Evolutionary conservation across 2,113 vertebrate genomes (phyloP).

Genomic region (Sarotherodon lohbergeri): DNA sequence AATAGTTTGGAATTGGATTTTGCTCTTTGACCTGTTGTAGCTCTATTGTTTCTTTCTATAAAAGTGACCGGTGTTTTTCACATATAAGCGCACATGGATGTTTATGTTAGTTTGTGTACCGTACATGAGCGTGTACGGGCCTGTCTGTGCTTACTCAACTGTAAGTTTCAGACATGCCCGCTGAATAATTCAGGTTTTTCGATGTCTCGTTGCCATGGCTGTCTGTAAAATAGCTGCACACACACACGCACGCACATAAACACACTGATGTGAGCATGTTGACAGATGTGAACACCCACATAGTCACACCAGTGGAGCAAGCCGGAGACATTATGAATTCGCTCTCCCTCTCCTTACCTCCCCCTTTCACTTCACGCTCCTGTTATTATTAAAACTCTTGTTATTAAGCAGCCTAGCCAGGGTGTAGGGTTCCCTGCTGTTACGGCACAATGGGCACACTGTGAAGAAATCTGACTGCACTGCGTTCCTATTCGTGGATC

Average conservation of each 20-base stretch:
- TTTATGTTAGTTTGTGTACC: not conserved
- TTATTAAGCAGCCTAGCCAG: not conserved
- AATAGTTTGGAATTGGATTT: not conserved
- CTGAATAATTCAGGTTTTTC: slow-evolving; percentile 67
- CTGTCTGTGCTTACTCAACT: slow-evolving; percentile 55
- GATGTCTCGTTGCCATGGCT: slow-evolving; percentile 44
- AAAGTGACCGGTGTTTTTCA: not conserved
- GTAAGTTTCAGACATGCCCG: slow-evolving; percentile 65
- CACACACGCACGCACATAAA: not conserved
- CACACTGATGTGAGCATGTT: not conserved
- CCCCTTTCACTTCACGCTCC: not conserved
- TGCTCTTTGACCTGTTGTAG: not conserved
- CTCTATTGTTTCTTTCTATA: not conserved
- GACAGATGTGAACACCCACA: slow-evolving; percentile 23
- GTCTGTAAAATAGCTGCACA: slow-evolving; percentile 4
- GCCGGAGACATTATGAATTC: not conserved
- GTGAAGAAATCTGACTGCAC: not conserved
- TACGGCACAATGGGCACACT: slow-evolving; percentile 23
- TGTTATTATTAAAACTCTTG: slow-evolving; percentile 38
- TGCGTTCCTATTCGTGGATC: slow-evolving; percentile 2
- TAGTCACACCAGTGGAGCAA: not conserved
- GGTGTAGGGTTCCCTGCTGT: slow-evolving; percentile 13
- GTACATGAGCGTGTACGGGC: not conserved
- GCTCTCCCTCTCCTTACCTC: not conserved
- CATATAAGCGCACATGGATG: not conserved